Conservation (phyloP, 2,888 invertebrate species). For the Stegophylla sp. region DNA sequence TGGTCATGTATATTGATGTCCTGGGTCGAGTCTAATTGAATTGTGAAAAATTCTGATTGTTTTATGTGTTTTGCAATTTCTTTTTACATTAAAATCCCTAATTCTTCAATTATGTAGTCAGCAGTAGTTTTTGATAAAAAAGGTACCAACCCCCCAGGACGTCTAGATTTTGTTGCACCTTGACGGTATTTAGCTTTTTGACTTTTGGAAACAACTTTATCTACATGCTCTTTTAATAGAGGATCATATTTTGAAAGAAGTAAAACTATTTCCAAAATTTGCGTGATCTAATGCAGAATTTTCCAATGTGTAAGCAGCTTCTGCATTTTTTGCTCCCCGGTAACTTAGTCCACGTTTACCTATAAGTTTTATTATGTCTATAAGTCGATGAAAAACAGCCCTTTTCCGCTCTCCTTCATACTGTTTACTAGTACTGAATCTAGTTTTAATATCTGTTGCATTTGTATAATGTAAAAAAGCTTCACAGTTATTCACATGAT, state of each 20-base stretch:
- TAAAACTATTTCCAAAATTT: conserved; percentile 6
- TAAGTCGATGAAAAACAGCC: not conserved
- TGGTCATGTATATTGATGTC: not conserved
- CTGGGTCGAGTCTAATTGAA: not conserved
- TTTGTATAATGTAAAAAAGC: not conserved
- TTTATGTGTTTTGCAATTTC: not conserved
- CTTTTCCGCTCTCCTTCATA: conserved; percentile 4
- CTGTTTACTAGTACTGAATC: too few relatives aligned
- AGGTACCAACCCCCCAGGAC: not conserved
- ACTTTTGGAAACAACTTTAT: not conserved
- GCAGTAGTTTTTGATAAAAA: conserved; percentile 23
- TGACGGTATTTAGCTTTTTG: not conserved
- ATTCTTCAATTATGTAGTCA: conserved; percentile 1
- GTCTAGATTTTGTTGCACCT: not conserved
- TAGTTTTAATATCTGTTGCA: not conserved
- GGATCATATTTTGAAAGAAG: conserved; percentile 14
- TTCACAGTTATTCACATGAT: not conserved
- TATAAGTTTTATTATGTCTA: too few relatives aligned
- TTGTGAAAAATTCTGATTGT: not conserved
- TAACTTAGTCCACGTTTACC: not conserved
- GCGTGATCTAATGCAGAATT: not conserved
- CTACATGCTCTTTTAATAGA: conserved; percentile 1
- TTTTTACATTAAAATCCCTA: not conserved
- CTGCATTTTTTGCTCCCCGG: conserved; percentile 3
- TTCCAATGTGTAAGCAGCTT: conserved; percentile 12